These are phyloP conservation scores for Malurus cyaneus DNA, from an alignment of 2,113 vertebrate genomes.

Conservation along the genomic window DNA sequence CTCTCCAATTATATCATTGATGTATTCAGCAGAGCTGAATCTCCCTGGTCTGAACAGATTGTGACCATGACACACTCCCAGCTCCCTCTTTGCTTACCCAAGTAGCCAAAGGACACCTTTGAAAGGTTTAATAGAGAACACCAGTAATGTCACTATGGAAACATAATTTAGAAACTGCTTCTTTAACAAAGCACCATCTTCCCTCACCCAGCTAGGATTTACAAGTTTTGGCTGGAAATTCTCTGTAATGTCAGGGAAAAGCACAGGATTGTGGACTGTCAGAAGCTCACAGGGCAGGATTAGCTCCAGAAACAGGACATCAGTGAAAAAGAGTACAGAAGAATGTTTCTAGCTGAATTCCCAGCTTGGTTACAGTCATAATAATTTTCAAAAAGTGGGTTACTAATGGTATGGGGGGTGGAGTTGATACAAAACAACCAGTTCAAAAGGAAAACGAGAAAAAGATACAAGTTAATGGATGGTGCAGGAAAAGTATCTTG, in stretches of 20 bases:
- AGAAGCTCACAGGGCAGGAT: background rate
- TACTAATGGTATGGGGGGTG: accelerated
- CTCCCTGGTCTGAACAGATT: background rate
- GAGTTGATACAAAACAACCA: background rate
- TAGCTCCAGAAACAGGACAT: background rate
- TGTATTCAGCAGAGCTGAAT: background rate
- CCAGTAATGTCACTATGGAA: slow-evolving; percentile 1
- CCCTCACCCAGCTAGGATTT: background rate
- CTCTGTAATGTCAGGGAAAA: background rate
- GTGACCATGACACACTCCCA: background rate
- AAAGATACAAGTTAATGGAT: background rate
- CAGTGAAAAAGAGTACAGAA: background rate
- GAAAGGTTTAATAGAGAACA: background rate
- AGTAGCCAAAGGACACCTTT: background rate
- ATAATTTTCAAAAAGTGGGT: background rate
- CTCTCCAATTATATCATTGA: background rate
- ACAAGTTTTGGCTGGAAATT: background rate
- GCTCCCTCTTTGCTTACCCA: background rate
- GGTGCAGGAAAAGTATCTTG: background rate
- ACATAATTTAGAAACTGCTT: background rate
- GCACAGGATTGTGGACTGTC: background rate
- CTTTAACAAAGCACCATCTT: background rate
- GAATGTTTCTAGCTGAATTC: background rate
- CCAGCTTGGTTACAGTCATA: background rate
- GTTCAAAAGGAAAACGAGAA: background rate